Evolutionary conservation across 1,140 invertebrate genomes (phyloP).

Genomic region (Mercenaria mercenaria): DNA sequence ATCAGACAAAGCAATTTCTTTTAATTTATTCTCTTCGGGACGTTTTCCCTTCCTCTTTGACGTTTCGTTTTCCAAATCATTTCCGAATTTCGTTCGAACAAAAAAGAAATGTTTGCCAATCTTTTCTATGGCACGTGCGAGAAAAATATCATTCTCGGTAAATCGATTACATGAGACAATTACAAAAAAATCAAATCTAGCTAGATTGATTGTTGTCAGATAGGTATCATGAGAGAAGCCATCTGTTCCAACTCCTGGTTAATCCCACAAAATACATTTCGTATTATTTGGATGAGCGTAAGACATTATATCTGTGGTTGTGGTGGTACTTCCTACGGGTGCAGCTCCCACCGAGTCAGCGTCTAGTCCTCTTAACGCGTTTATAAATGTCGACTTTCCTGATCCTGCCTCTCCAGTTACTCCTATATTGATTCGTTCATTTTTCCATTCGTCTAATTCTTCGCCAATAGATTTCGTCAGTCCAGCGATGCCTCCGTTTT

Average conservation of each 20-base stretch:
- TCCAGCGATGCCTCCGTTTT: no score
- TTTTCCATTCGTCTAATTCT: background rate
- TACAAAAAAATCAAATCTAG: background rate
- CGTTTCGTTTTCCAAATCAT: background rate
- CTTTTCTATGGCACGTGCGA: background rate
- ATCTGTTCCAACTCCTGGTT: background rate
- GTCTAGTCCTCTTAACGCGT: background rate
- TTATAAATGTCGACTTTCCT: slow-evolving; percentile 14
- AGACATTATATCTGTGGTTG: background rate
- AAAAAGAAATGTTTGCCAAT: background rate
- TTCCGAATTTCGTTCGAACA: background rate
- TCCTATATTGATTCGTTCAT: background rate
- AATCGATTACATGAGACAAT: background rate
- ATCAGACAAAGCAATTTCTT: no score
- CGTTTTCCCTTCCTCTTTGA: no score
- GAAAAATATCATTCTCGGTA: background rate
- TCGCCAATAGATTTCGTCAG: background rate
- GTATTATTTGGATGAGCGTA: background rate
- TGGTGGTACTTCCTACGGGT: background rate
- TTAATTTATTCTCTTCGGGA: no score
- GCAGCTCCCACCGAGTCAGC: background rate
- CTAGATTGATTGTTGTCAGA: background rate
- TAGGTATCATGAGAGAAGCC: background rate
- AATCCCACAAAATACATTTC: background rate
- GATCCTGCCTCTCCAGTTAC: background rate